Evolutionary conservation across 2,888 invertebrate species (phyloP).

Genomic region (Acanthosepion lycidas): DNA sequence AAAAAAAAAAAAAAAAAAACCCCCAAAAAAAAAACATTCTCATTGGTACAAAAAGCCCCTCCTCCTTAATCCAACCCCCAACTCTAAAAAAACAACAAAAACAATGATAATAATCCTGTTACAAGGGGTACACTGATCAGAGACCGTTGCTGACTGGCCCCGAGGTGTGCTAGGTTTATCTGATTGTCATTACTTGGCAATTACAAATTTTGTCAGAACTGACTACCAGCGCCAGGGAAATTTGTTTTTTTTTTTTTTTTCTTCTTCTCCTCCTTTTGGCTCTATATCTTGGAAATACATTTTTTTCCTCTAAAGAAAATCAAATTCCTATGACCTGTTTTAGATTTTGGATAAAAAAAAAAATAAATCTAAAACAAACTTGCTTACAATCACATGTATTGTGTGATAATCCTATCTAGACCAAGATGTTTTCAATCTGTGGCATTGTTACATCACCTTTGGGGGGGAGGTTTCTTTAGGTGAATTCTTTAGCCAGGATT

Average conservation of each 20-base stretch:
- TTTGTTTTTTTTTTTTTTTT: neutral
- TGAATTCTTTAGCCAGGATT: neutral
- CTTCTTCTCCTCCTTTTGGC: neutral
- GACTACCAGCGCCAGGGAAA: neutral
- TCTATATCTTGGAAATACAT: neutral
- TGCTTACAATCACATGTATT: neutral
- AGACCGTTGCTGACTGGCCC: neutral
- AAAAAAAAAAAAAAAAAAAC: no score
- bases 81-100: neutral
- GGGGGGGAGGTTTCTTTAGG: no score
- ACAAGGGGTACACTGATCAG: neutral
- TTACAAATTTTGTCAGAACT: neutral
- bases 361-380: neutral
- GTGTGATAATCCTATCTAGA: neutral
- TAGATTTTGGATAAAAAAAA: neutral
- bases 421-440: neutral
- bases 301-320: neutral
- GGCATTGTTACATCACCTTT: no score
- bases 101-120: neutral
- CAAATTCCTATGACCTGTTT: neutral
- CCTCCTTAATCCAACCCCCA: no score
- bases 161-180: neutral
- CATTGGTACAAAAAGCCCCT: neutral
- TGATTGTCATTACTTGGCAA: neutral
- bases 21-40: neutral